Base-by-base conservation (phyloP, 2,797 vertebrate species). In the Vespertilio murinus region DNA sequence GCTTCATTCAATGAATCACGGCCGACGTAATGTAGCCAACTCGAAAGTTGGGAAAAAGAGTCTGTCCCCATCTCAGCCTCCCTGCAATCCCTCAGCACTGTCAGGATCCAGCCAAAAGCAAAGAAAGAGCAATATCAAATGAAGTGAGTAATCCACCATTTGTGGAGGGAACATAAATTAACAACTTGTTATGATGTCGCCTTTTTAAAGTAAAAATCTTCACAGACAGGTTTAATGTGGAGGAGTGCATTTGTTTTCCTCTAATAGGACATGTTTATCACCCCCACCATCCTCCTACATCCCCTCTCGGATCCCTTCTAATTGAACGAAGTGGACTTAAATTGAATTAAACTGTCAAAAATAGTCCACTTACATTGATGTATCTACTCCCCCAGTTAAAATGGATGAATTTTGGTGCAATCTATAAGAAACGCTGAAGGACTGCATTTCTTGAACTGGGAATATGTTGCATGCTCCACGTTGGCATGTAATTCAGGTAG, bases 301-400 rank as follows among this genome's bases (percentile, higher is more conserved):
- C 81, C 82, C 95, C 88, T 97, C 96, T 96, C 85, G 96, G 93
- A 97, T 97, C 81, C 84, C 84, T 95, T 96, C 97, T 98, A 98
- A 98, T 91, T 98, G 97, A 98, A 97, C 96, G 97, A 98, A 98
- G 96, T 98, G 96, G 97, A 98, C 97, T 98, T 98, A 98, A 98
- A 98, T 97, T 98, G 98, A 98, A 98, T 98, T 98, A 98, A 98
- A 97, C 95, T 98, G 97, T 98, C 97, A 98, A 97, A 98, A 97
- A 97, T 97, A 95, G 97, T 97, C 97, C 93, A 97, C 97, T 98
- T 98, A 98, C 97, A 98, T 98, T 98, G 97, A 98, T 98, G 97
- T 97, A 98, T 98, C 96, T 97, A 96, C 96, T 95, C 97, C 87
- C 90, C 83, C 6, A 9, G 90, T 82, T 97, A 97, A 98, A 98